Conservation (phyloP, 1,140 invertebrate species). For the Temnothorax curvispinosus region DNA sequence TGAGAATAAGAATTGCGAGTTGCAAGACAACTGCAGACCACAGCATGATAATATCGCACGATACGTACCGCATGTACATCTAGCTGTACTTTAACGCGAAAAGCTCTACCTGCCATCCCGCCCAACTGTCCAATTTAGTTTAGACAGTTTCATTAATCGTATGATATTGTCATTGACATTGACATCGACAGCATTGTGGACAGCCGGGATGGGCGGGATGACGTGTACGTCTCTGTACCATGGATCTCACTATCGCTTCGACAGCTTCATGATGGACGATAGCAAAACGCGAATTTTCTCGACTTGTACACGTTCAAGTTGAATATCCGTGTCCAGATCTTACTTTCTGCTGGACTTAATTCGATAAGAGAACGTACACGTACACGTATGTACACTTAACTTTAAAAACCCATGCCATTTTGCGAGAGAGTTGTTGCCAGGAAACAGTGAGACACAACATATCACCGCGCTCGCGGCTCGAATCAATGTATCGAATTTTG, state of each 20-base stretch:
- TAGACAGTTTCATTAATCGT: slow-evolving; percentile 31
- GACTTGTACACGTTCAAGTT: not conserved
- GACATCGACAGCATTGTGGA: no score
- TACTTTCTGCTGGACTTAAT: not conserved
- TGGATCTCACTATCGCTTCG: not conserved
- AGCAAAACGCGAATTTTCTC: not conserved
- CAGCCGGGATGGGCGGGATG: no score
- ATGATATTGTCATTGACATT: not conserved
- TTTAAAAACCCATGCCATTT: slow-evolving; percentile 9
- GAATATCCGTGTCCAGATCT: not conserved
- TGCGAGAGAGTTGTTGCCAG: slow-evolving; percentile 71
- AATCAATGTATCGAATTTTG: slow-evolving; percentile 47
- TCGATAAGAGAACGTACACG: not conserved
- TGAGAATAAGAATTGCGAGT: not conserved
- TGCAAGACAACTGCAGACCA: no score
- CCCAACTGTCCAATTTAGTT: not conserved
- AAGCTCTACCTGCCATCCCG: slow-evolving; percentile 82
- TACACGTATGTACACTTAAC: not conserved
- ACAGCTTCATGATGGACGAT: not conserved
- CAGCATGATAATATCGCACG: not conserved
- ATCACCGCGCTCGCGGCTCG: slow-evolving; percentile 14
- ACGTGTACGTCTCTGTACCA: no score
- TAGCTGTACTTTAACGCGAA: slow-evolving; percentile 82
- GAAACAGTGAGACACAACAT: slow-evolving; percentile 74
- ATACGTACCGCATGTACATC: slow-evolving; percentile 83